Percentiles rank a stretch among this genome's conserved stretches.
phyloP scores from a whole-genome alignment of 2,113 vertebrate species.

The Passer montanus region DNA sequence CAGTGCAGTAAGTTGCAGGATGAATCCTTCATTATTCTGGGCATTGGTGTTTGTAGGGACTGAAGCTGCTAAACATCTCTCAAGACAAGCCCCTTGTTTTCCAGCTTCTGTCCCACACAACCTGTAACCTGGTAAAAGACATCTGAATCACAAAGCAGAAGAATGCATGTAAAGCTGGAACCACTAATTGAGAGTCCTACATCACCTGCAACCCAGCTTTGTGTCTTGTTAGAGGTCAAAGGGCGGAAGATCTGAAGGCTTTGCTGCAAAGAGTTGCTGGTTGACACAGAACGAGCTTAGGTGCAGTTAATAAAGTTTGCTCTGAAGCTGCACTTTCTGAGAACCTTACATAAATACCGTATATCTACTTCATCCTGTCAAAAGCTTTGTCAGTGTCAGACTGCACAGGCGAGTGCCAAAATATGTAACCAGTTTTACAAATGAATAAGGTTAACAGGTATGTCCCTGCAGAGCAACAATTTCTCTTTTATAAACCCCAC shows the following conservation, averaged over 20 bases:
- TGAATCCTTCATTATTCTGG: not conserved
- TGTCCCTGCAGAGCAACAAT: slow-evolving; percentile 52
- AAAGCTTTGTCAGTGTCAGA: not conserved
- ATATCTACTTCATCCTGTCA: slow-evolving; percentile 23
- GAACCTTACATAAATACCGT: not conserved
- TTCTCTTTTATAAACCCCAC: slow-evolving; percentile 42
- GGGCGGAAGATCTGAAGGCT: not conserved
- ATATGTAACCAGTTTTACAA: slow-evolving; percentile 39
- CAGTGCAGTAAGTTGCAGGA: not conserved
- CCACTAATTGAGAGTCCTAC: not conserved
- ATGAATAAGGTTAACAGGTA: slow-evolving; percentile 44
- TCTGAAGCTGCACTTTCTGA: slow-evolving; percentile 3
- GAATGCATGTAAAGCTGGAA: not conserved
- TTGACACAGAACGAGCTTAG: not conserved
- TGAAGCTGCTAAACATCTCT: not conserved
- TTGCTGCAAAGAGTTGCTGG: not conserved
- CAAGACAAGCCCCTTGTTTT: not conserved
- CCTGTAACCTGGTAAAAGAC: not conserved
- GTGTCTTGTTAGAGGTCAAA: not conserved
- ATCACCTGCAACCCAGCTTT: not conserved
- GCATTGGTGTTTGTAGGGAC: not conserved
- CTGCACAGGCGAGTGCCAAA: not conserved
- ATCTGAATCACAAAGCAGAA: not conserved
- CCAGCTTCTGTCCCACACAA: not conserved
- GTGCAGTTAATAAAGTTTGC: slow-evolving; percentile 19